phyloP scores from a whole-genome alignment of 2,888 invertebrate species.

The Boloria selene region DNA sequence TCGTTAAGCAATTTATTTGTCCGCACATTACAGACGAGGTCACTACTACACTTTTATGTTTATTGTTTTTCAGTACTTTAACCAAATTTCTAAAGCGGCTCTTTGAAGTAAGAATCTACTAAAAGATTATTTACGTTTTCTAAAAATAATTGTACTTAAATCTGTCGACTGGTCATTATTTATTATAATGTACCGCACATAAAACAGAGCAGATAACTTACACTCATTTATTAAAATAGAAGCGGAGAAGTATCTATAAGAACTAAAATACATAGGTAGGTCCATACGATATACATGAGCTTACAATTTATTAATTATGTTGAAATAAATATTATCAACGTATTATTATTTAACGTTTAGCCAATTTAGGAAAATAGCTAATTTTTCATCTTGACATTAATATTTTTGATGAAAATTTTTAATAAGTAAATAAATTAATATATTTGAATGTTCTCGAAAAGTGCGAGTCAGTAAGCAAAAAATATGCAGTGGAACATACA shows the following conservation, averaged over 20 bases:
- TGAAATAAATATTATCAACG: slow-evolving; percentile 8
- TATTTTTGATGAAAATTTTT: too few species aligned
- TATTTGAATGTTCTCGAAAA: too few species aligned
- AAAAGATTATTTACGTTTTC: slow-evolving; percentile 50
- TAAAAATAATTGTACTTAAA: slow-evolving; percentile 49
- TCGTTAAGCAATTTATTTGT: slow-evolving; percentile 24
- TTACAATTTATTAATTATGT: slow-evolving; percentile 5
- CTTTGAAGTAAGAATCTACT: slow-evolving; percentile 50
- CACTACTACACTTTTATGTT: slow-evolving; percentile 45
- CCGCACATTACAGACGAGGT: slow-evolving; percentile 43
- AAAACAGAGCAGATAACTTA: slow-evolving; percentile 44
- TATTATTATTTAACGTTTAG: background rate
- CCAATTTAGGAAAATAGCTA: slow-evolving; percentile 1
- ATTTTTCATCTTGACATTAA: background rate
- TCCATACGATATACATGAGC: background rate
- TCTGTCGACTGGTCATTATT: slow-evolving; percentile 51
- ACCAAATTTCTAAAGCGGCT: slow-evolving; percentile 46
- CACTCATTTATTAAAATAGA: slow-evolving; percentile 36
- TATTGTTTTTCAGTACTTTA: slow-evolving; percentile 49
- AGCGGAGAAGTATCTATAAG: slow-evolving; percentile 32
- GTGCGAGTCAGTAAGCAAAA: background rate
- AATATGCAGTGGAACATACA: background rate
- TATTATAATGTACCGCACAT: slow-evolving; percentile 46
- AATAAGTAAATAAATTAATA: too few species aligned
- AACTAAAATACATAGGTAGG: background rate